Base-by-base conservation (phyloP, 2,888 invertebrate genomes). In the Galeruca laticollis region DNA sequence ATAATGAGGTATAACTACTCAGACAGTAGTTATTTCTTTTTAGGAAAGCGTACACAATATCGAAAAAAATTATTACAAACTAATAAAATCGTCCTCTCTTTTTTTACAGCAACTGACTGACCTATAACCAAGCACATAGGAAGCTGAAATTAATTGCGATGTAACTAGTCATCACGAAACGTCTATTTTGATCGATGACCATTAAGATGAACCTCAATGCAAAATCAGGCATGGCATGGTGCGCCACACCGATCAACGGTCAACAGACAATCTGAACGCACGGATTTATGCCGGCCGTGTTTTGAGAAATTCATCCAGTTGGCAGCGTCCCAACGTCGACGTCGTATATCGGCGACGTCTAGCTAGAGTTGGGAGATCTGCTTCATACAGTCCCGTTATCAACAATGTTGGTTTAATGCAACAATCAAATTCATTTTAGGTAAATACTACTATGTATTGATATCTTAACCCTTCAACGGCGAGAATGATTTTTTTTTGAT, bases 141-240 rank as follows among this genome's bases (percentile, higher is more conserved):
- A 70, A 60, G 26, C 40, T 43, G 59, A 51, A 60, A 61, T 57
- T 57, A 60, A 56, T 54, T 20, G 54, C 52, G 9, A 37, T 57
- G 49, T 51, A 40, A 40, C 15, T 54, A 64, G 18, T 52, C 33
- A 56, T 57, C 59, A 49, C 35, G 47, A 60, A 51, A 63, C 61
- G 73, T 77, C 77, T 78, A 78, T 78, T 78, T 78, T 76, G 75
- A 78, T 78, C 78, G 78, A 77, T 78, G 78, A 78, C 60, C 26
- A 26, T 18, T 31, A 35, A 31, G 26, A 33, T 18, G 56, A 57
- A 57, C 26, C 11, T 13, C 56, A 9, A 37, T 62, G 65, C 54
- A 56, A 68, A 56, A 60, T 60, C 60, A 56, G 60, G 56, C 71
- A 54, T 59, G 51, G 52, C 33, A 60, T 47, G 63, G 52, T 56